Percentiles rank a stretch among this genome's conserved stretches.
Conservation (phyloP, 2,888 invertebrate genomes). For the Octonoba sinensis region DNA sequence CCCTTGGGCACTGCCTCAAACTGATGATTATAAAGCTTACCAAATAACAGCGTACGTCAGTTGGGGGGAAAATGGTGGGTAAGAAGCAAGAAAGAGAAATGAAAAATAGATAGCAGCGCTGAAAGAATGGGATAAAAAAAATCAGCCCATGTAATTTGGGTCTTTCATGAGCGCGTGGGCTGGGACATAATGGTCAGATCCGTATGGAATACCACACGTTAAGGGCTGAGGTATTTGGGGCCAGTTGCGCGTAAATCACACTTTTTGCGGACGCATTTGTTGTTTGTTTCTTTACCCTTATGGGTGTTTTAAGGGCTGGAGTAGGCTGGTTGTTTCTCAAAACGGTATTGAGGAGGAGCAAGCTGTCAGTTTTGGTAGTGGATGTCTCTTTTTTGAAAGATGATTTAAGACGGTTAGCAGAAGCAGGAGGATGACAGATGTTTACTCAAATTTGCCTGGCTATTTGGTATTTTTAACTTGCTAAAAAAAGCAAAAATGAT, state of each 20-base stretch:
- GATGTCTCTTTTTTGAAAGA: too few relatives aligned
- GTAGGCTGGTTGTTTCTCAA: too few relatives aligned
- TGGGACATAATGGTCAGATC: constrained; percentile 36
- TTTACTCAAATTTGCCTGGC: too few relatives aligned
- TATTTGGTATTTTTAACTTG: too few relatives aligned
- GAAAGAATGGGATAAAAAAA: constrained; percentile 17
- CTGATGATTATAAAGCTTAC: constrained; percentile 51
- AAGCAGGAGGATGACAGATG: too few relatives aligned
- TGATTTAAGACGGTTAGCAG: too few relatives aligned
- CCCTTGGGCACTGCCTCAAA: constrained; percentile 21
- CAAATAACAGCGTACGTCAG: constrained; percentile 44
- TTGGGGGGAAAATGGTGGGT: constrained; percentile 2
- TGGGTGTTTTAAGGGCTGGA: constrained; percentile 9
- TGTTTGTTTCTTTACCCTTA: constrained; percentile 11
- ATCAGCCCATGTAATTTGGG: constrained; percentile 49
- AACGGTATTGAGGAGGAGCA: too few relatives aligned
- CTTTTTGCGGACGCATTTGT: constrained; percentile 18
- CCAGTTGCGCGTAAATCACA: constrained; percentile 50
- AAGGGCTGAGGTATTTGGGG: constrained; percentile 24
- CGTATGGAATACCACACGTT: constrained; percentile 40
- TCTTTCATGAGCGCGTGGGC: constrained; percentile 41
- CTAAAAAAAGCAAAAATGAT: too few relatives aligned
- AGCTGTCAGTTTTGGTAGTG: too few relatives aligned
- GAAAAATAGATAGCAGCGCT: constrained; percentile 9
- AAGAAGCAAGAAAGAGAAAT: background rate